Evolutionary conservation across 2,888 invertebrate species (phyloP), one percentile per base, ranked within the genome.

Genomic region (Venustoraphidia nigricollis): DNA sequence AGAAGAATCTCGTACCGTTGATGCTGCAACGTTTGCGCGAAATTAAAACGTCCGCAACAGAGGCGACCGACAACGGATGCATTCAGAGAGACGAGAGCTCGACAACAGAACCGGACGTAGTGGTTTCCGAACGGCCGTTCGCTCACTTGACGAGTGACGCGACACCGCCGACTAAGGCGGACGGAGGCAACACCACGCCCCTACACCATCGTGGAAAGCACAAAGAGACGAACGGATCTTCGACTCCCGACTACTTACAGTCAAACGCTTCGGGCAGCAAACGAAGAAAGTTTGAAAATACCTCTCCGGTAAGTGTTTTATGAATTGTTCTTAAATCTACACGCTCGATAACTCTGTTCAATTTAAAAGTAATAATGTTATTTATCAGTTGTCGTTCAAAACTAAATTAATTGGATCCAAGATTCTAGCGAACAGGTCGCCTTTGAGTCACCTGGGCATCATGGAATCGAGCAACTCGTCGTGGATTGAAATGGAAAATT

Each of bases 401-500:
- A 27, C 27, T 27, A 27, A 27, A 27, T 27, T 27, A 27, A 27
- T 27, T 6, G 3, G 5, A 38, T 8, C 13, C n/a, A 11, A 38
- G 38, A 11, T 27, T 47, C 47, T n/a, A 34, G 42, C 13, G 8
- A 38, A 13, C n/a, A 11, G 13, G 5, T 38, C 38, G 8, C 13
- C 38, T n/a, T 8, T 11, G 36, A 36, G 27, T 36, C 45, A 38
- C 45, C 45, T n/a, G 9, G 36, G 36, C 11, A 14, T 44, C 8
- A 37, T n/a, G 13, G 83, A 82, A 58, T 75, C 79, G 52, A 86
- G 85, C 62, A 91, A 89, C 68, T 91, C 90, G 45, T 88, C 87
- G 49, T 94, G 92, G 92, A 86, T 86, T 0, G 90, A 91, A 66
- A 77, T 92, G 74, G 87, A 91, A 64, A 83, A 83, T 0, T 85